Evolutionary conservation across 1,140 invertebrate genomes (phyloP).

Genomic region (Aphelinus certus): DNA sequence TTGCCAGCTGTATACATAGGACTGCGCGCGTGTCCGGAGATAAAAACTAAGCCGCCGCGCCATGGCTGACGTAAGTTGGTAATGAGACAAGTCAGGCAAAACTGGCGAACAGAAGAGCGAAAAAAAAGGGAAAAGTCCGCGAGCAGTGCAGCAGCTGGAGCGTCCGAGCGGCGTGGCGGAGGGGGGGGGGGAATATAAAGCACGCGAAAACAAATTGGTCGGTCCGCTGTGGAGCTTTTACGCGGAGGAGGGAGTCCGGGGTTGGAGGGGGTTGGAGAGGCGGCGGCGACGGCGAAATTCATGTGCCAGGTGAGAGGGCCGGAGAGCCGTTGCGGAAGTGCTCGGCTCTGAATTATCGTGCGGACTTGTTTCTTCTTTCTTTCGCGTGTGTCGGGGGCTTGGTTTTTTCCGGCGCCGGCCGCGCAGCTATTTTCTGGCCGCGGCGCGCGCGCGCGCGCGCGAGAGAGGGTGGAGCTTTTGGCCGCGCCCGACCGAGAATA

Average conservation of each 20-base stretch:
- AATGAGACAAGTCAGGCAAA: slow-evolving; percentile 5
- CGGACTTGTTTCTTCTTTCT: slow-evolving; percentile 47
- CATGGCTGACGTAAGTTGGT: slow-evolving; percentile 2
- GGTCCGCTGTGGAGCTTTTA: neutral
- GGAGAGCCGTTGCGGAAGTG: slow-evolving; percentile 33
- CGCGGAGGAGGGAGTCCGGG: too few species aligned
- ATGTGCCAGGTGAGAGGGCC: slow-evolving; percentile 26
- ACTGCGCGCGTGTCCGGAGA: too few species aligned
- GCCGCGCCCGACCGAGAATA: slow-evolving; percentile 1
- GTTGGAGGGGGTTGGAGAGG: too few species aligned
- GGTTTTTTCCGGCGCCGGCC: neutral
- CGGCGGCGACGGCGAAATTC: slow-evolving; percentile 9
- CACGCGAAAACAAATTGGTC: slow-evolving; percentile 30
- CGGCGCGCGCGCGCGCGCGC: slow-evolving; percentile 5
- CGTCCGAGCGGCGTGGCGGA: neutral
- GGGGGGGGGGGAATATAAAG: slow-evolving; percentile 7
- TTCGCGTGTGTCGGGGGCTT: neutral
- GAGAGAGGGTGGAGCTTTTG: neutral
- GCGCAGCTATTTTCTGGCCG: slow-evolving; percentile 32
- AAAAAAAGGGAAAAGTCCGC: neutral
- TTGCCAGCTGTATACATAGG: too few species aligned
- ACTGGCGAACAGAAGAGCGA: neutral
- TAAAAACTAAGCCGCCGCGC: too few species aligned
- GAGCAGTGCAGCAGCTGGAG: neutral
- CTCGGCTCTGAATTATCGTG: slow-evolving; percentile 48